Percentiles rank a stretch among this genome's conserved stretches.
Conservation (phyloP, 2,113 vertebrate genomes). For the Entelurus aequoreus region DNA sequence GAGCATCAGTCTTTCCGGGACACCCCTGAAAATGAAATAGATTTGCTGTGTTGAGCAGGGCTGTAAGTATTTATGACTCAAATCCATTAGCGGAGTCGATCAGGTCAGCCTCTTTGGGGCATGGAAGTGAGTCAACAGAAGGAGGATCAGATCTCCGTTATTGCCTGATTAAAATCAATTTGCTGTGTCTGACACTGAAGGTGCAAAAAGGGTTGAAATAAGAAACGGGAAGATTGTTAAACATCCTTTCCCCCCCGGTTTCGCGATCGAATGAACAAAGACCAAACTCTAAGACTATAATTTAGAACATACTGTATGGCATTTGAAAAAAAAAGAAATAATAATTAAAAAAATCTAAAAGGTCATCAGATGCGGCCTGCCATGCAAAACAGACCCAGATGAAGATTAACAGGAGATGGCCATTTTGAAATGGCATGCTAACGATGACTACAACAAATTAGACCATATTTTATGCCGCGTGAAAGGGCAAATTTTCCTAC, state of each 20-base stretch:
- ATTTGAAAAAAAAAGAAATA: neutral
- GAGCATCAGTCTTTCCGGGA: constrained; percentile 28
- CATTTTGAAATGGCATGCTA: constrained; percentile 13
- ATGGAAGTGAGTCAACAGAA: constrained; percentile 59
- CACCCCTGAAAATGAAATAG: constrained; percentile 39
- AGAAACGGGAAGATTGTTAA: constrained; percentile 29
- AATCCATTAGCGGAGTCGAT: constrained; percentile 59
- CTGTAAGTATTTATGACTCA: constrained; percentile 53
- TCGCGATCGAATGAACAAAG: constrained; percentile 10
- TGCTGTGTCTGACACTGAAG: constrained; percentile 47
- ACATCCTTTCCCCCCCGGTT: constrained; percentile 21
- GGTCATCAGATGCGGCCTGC: constrained; percentile 36
- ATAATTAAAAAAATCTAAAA: constrained; percentile 14
- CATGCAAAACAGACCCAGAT: constrained; percentile 37
- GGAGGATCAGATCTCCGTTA: constrained; percentile 54
- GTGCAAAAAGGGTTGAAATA: constrained; percentile 26
- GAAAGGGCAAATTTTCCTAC: constrained; percentile 5
- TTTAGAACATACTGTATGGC: constrained; percentile 18
- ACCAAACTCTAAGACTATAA: constrained; percentile 18
- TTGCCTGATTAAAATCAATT: constrained; percentile 67
- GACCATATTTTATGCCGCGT: neutral
- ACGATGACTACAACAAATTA: constrained; percentile 16
- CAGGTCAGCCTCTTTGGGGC: constrained; percentile 47
- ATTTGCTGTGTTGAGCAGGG: constrained; percentile 38
- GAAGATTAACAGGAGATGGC: constrained; percentile 14